Base-by-base conservation (phyloP, 2,113 vertebrate species). In the Campylomormyrus tamandua region DNA sequence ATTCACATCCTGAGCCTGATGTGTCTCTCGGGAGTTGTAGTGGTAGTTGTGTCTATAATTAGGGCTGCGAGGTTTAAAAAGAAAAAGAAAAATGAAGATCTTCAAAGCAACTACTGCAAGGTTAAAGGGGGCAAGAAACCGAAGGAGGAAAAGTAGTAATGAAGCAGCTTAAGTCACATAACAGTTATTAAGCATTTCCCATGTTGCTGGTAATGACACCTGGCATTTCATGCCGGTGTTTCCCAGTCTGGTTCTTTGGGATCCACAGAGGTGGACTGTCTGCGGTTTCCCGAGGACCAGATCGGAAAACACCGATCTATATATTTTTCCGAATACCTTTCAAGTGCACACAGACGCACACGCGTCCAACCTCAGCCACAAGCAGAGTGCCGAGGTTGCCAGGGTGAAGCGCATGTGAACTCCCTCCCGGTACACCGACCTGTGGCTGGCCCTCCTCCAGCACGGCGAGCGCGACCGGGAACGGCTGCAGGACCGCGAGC, bases 1-100 rank as follows among this genome's bases (percentile, higher is more conserved):
- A 90, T 92, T 93, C 1, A 92, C 85, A 39, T 95, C 92, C 0
- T 93, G 92, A 58, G 92, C 91, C 48, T 91, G 93, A 85, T 89
- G 90, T 13, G 92, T 89, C 87, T 88, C 93, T 46, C 91, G 91
- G 83, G 93, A 91, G 53, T 94, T 92, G 53, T 91, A 92, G 91
- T 90, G 92, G 87, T 90, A 93, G 77, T 15, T 58, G 80, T 1
- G 50, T 0, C 5, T 35, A 56, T 0, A 24, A 45, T 48, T 66
- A 27, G 56, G 35, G 58, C 89, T 56, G 56, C 24, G 19, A 35
- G 87, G 31, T 39, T 39, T 17, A 24, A 58, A 35, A 49, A 89
- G 35, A 52, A 31, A 48, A 17, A 84, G 1, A 4, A 19, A 45
- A 21, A 48, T 48, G 45, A 52, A 74, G 21, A 27, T 24, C 17